Evolutionary conservation across 2,888 invertebrate species (phyloP).

Genomic region (Muschampia plurimacula): DNA sequence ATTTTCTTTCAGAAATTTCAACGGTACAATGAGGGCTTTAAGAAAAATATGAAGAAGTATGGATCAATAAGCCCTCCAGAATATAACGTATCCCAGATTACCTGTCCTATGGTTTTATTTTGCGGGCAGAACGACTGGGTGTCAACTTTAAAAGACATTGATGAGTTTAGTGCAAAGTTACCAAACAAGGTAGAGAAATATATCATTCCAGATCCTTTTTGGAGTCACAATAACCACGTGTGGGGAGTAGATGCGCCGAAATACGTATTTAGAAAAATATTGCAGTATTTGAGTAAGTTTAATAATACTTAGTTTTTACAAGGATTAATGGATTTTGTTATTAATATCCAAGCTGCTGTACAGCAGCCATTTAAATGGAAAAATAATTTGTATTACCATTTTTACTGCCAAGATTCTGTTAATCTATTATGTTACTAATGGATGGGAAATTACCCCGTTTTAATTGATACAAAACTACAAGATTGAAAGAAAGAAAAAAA

Average conservation of each 20-base stretch:
- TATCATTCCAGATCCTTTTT: constrained; percentile 80
- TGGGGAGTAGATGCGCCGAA: constrained; percentile 65
- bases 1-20: constrained; percentile 63
- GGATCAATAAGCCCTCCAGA: constrained; percentile 62
- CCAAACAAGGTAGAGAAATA: constrained; percentile 86
- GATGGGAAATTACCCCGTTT: too few relatives aligned
- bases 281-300: constrained; percentile 56
- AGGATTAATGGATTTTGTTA: not conserved
- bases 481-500: too few relatives aligned
- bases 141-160: constrained; percentile 84
- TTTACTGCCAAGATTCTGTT: not conserved
- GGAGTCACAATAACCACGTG: constrained; percentile 76
- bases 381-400: too few relatives aligned
- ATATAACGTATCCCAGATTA: constrained; percentile 66
- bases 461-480: not conserved
- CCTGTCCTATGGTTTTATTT: constrained; percentile 70
- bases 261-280: constrained; percentile 61
- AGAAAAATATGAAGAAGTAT: constrained; percentile 66
- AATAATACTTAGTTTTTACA: constrained; percentile 26
- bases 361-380: not conserved
- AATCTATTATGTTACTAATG: too few relatives aligned
- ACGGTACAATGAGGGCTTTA: constrained; percentile 68
- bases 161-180: constrained; percentile 79
- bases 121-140: constrained; percentile 86
- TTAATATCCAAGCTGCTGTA: not conserved